These are phyloP conservation scores for Ceramica pisi DNA, from an alignment of 2,888 invertebrate species.

Conservation along the genomic window DNA sequence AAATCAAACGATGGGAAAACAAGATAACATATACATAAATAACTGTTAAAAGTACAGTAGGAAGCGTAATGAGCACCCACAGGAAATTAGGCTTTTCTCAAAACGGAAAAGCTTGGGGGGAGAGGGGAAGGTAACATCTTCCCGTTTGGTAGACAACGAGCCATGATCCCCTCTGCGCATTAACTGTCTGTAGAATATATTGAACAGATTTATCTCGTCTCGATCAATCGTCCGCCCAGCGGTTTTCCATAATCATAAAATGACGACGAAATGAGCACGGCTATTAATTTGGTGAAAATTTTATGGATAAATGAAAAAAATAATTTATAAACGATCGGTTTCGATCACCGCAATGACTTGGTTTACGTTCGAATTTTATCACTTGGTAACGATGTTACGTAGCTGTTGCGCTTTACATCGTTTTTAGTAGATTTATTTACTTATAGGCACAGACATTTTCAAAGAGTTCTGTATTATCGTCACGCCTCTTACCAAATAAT, in stretches of 20 bases:
- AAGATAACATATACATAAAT: constrained; percentile 39
- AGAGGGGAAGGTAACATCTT: constrained; percentile 63
- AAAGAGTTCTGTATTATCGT: neutral
- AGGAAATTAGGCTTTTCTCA: constrained; percentile 74
- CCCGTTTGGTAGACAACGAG: constrained; percentile 68
- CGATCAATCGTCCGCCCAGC: constrained; percentile 53
- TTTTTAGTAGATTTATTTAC: neutral
- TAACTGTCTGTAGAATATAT: constrained; percentile 58
- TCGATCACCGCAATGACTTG: constrained; percentile 28
- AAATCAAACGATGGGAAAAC: constrained; percentile 22
- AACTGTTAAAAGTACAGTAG: constrained; percentile 46
- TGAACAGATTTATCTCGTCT: constrained; percentile 46
- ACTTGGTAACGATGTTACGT: constrained; percentile 30
- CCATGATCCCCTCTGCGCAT: constrained; percentile 45
- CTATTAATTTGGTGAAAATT: constrained; percentile 55
- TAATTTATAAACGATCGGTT: constrained; percentile 35
- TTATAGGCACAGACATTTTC: neutral
- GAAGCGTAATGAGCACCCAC: constrained; percentile 64
- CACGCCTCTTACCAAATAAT: neutral
- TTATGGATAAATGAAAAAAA: constrained; percentile 41
- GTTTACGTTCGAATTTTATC: constrained; percentile 45
- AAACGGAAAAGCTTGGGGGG: constrained; percentile 65
- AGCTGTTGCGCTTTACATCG: neutral
- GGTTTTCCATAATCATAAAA: constrained; percentile 60
- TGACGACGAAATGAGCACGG: constrained; percentile 39